Base-by-base conservation (phyloP, 1,140 invertebrate species). In the Pseudomyrmex flavicornis region DNA sequence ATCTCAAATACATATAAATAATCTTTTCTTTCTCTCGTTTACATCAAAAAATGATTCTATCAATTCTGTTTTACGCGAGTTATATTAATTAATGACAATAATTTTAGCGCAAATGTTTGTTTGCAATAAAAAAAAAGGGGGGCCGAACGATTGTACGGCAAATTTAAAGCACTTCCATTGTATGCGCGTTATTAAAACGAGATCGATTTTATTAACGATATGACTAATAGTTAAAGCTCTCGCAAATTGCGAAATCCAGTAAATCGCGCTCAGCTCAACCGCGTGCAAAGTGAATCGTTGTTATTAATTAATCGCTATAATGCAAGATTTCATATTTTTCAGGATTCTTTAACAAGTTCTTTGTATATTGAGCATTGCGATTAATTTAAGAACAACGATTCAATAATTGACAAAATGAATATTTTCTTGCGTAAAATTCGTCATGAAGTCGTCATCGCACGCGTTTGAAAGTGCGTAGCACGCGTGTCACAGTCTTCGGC, bases 1-100 rank as follows among this genome's bases (percentile, higher is more conserved):
- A 77, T 68, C 68, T n/a, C 63, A 35, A 68, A 77, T 68, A 17
- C 68, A 12, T 56, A 62, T 75, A 68, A 77, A 77, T 68, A 77
- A 77, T 68, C 13, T 54, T 68, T 46, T 44, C 13, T 22, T 26
- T 68, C 66, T 35, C 48, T 22, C 58, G 54, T 35, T 26, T 12
- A 15, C 61, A 54, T 66, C 17, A 35, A 46, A 77, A 56, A 56
- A 68, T 35, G 22, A 62, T 13, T 26, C 22, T 12, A 15, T 15
- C 50, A 56, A 58, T 56, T 56, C 63, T 20, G 5, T 69, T 77
- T 77, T n/a, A 76, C 10, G 22, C 26, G 63, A 20, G 35, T 68
- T 68, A 56, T 77, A 5, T 35, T 35, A 35, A 35, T 35, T 35
- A 35, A 35, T 35, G 35, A 7, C 35, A 35, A 35, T 35, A 35